Evolutionary conservation across 2,888 invertebrate species (phyloP).

Genomic region (Charanyca ferruginea): DNA sequence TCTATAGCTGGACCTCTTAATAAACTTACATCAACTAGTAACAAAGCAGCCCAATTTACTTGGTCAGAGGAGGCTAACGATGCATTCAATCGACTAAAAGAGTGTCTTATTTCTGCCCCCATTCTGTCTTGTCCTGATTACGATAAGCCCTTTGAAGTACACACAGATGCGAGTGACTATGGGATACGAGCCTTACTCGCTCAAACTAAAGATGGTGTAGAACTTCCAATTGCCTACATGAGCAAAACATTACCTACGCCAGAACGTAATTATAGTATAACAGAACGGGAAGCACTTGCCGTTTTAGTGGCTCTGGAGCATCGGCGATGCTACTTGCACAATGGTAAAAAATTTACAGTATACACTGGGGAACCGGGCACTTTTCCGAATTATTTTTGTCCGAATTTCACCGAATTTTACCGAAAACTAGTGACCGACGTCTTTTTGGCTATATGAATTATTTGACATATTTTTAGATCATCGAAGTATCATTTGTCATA

Average conservation of each 20-base stretch:
- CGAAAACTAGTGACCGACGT: no score
- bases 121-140: conserved; percentile 7
- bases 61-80: not conserved
- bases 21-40: not conserved
- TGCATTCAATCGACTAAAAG: not conserved
- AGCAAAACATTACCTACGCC: conserved; percentile 18
- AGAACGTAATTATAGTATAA: conserved; percentile 62
- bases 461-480: no score
- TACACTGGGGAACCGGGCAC: no score
- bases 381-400: no score
- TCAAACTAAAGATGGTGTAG: no score
- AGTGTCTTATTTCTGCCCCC: not conserved
- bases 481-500: no score
- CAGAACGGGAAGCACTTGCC: conserved; percentile 65
- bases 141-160: conserved; percentile 8
- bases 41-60: not conserved
- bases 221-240: conserved; percentile 27
- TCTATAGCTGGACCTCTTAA: not conserved
- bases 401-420: no score
- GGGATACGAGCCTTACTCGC: conserved; percentile 21
- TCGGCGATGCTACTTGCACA: conserved; percentile 51
- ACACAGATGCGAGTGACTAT: conserved; percentile 24
- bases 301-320: conserved; percentile 63
- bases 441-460: no score
- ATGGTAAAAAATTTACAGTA: conserved; percentile 34